Conservation (phyloP, 2,888 invertebrate species). For the Sepiola atlantica region DNA sequence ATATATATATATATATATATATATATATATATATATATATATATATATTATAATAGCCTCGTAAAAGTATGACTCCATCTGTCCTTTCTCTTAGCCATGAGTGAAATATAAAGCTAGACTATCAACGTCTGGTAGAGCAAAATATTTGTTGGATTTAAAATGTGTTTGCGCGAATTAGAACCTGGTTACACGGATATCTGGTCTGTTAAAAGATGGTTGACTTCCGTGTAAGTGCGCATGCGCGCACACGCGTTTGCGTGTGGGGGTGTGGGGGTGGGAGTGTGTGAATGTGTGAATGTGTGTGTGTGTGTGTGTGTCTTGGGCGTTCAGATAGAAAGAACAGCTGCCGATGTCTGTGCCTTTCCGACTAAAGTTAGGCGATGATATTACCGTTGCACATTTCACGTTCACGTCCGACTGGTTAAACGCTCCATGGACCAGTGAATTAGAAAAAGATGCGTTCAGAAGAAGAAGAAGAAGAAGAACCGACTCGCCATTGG, state of each 20-base stretch:
- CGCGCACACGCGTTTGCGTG: background rate
- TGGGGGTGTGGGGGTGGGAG: background rate
- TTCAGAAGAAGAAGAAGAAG: background rate
- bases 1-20: no score
- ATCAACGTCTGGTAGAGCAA: no score
- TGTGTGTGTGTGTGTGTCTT: background rate
- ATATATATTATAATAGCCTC: no score
- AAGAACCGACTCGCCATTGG: background rate
- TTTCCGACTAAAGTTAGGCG: background rate
- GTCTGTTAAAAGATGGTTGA: no score
- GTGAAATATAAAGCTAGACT: no score
- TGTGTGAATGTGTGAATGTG: background rate
- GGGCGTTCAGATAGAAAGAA: background rate
- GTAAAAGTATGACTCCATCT: no score
- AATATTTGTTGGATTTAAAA: background rate
- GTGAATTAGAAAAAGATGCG: conserved; percentile 14
- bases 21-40: no score
- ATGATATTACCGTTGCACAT: conserved; percentile 1
- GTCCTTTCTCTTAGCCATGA: no score
- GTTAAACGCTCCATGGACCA: background rate
- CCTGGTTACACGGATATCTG: no score
- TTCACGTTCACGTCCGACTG: background rate
- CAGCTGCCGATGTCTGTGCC: background rate
- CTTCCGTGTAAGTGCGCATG: no score
- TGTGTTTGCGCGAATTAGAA: background rate